Percentiles rank a stretch among this genome's conserved stretches.
phyloP scores from a whole-genome alignment of 2,113 vertebrate genomes.

The Urocitellus parryii region DNA sequence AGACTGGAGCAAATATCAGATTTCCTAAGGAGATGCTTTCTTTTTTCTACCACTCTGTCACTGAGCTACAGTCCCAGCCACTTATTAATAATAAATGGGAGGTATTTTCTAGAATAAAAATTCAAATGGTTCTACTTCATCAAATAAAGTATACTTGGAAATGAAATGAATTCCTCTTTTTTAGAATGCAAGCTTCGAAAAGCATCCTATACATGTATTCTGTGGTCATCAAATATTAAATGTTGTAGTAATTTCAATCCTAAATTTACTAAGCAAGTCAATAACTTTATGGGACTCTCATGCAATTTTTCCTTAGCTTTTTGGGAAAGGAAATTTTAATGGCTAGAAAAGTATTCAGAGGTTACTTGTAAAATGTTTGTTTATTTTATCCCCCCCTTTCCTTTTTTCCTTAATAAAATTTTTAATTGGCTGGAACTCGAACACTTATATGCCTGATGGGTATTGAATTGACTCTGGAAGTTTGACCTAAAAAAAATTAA shows the following conservation, averaged over 20 bases:
- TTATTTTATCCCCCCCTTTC: neutral
- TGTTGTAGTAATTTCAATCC: neutral
- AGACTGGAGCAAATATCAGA: neutral
- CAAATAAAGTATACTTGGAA: neutral
- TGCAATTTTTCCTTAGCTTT: neutral
- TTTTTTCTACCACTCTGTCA: no score
- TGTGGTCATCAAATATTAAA: constrained; percentile 1
- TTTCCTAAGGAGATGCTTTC: neutral
- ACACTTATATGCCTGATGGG: neutral
- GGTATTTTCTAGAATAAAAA: constrained; percentile 23
- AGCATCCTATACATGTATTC: neutral
- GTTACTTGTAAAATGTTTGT: neutral
- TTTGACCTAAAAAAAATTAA: constrained; percentile 12
- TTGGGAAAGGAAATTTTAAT: constrained; percentile 55
- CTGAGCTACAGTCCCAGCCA: no score
- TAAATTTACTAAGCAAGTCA: neutral
- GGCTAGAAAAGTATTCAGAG: neutral
- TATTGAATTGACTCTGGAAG: neutral
- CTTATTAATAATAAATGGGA: neutral
- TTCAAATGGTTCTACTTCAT: neutral
- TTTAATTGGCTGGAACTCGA: neutral
- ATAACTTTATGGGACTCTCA: neutral
- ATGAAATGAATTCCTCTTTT: neutral
- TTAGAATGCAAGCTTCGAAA: constrained; percentile 37
- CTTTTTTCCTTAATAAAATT: neutral